Percentiles rank a stretch among this genome's conserved stretches.
These are phyloP conservation scores for Melanophora roralis DNA, from an alignment of 2,888 invertebrate genomes.

Conservation along the genomic window DNA sequence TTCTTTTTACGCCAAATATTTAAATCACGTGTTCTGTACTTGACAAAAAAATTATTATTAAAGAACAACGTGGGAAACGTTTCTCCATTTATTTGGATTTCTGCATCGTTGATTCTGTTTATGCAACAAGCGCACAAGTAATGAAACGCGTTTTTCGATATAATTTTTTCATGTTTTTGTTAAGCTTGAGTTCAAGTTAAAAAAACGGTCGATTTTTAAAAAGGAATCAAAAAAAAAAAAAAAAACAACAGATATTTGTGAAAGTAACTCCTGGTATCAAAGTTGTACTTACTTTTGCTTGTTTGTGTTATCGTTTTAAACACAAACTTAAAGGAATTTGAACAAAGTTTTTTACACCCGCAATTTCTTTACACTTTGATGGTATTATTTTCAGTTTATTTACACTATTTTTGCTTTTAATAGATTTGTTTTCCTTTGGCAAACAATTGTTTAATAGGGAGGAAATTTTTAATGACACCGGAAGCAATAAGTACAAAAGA, in stretches of 20 bases:
- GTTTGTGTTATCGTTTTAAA: not conserved
- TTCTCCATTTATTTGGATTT: slow-evolving; percentile 36
- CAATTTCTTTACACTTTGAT: slow-evolving; percentile 30
- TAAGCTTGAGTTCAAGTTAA: too few relatives aligned
- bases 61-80: not conserved
- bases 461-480: slow-evolving; percentile 61
- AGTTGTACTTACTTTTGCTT: not conserved
- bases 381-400: slow-evolving; percentile 41
- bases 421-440: slow-evolving; percentile 47
- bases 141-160: slow-evolving; percentile 22
- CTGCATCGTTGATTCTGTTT: slow-evolving; percentile 37
- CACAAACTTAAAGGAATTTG: slow-evolving; percentile 31
- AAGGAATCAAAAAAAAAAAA: too few relatives aligned
- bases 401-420: not conserved
- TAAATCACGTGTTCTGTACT: not conserved
- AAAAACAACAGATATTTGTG: too few relatives aligned
- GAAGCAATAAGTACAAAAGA: slow-evolving; percentile 24
- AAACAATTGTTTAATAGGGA: slow-evolving; percentile 58
- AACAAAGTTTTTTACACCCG: slow-evolving; percentile 40
- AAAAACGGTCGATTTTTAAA: too few relatives aligned
- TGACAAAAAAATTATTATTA: not conserved
- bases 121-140: slow-evolving; percentile 52
- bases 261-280: too few relatives aligned
- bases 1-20: not conserved
- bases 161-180: not conserved